These are phyloP conservation scores for Casuarius casuarius DNA, from an alignment of 2,113 vertebrate genomes.

Conservation along the genomic window DNA sequence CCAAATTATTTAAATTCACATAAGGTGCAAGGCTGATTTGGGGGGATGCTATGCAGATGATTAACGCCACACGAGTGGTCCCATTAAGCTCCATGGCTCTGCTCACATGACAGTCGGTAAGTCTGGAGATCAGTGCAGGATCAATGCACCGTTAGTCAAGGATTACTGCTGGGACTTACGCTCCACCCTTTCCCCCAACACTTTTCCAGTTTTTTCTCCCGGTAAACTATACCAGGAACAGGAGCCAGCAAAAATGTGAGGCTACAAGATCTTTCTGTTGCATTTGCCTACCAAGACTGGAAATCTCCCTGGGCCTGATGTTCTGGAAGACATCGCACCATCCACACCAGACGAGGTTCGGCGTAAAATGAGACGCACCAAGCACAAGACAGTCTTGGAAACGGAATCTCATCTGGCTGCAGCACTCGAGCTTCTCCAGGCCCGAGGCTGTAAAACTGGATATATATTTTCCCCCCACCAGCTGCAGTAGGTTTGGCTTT, in stretches of 20 bases:
- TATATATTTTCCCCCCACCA: rapidly evolving
- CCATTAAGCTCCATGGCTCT: not conserved
- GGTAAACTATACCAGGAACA: not conserved
- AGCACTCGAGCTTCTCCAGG: rapidly evolving
- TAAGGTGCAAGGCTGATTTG: not conserved
- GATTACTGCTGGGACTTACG: not conserved
- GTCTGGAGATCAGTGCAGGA: not conserved
- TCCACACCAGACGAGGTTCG: rapidly evolving
- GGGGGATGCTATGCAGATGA: not conserved
- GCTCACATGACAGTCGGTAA: not conserved
- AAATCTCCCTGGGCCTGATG: not conserved
- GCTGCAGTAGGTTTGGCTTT: not conserved
- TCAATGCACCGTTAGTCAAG: not conserved
- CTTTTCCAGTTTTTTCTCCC: not conserved
- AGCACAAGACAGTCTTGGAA: not conserved
- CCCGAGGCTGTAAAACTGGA: not conserved
- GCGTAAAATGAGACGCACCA: not conserved
- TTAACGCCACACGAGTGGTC: not conserved
- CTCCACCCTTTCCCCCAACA: not conserved
- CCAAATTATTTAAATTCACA: not conserved
- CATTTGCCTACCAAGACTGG: not conserved
- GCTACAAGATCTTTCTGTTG: not conserved
- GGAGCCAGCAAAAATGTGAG: not conserved
- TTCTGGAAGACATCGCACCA: not conserved
- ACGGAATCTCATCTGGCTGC: not conserved